Evolutionary conservation across 2,113 vertebrate species (phyloP).

Genomic region (Stictonetta naevosa): DNA sequence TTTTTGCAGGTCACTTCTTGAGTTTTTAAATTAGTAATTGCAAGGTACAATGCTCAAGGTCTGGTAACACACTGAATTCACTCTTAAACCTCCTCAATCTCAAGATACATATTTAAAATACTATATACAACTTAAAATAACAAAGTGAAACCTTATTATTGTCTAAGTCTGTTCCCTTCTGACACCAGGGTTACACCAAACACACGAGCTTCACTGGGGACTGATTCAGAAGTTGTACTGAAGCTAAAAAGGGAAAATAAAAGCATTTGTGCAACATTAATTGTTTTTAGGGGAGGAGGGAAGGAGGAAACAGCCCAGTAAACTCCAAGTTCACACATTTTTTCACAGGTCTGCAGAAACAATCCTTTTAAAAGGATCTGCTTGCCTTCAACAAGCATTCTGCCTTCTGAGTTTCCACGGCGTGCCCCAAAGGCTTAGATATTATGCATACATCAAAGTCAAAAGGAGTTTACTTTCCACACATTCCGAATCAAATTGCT

Average conservation of each 20-base stretch:
- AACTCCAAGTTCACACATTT: not conserved
- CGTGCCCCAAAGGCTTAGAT: not conserved
- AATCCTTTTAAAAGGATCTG: not conserved
- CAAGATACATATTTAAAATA: not conserved
- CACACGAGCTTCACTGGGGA: not conserved
- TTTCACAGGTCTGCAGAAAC: not conserved
- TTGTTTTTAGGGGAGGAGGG: not conserved
- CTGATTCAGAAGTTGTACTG: fast-evolving
- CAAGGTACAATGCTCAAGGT: not conserved
- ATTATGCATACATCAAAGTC: not conserved
- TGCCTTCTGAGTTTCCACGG: not conserved
- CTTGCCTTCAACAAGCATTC: not conserved
- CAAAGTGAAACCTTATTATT: no score
- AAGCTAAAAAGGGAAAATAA: not conserved
- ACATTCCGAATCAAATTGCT: not conserved
- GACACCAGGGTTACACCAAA: not conserved
- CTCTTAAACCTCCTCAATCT: not conserved
- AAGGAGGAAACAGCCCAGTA: not conserved
- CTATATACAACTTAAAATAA: not conserved
- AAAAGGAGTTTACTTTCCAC: not conserved
- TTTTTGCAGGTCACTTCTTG: not conserved
- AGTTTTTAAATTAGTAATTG: not conserved
- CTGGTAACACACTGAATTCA: not conserved
- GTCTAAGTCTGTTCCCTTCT: no score
- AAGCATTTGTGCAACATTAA: not conserved